These are phyloP conservation scores for Watsonalla cultraria DNA, from an alignment of 2,888 invertebrate genomes.

Conservation along the genomic window DNA sequence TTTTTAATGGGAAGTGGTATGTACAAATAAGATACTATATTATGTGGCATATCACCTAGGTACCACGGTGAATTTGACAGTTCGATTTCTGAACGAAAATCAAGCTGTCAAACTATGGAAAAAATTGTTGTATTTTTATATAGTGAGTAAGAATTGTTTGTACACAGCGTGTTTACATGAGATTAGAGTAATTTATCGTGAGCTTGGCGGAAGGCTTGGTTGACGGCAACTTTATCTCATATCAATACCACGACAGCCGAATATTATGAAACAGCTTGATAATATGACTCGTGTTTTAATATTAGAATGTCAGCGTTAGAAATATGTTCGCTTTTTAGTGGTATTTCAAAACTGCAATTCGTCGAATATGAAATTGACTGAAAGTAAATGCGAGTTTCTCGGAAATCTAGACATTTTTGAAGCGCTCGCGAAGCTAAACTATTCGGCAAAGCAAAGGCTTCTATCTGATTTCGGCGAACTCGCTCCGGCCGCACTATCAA, in stretches of 20 bases:
- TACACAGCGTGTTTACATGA: conserved; percentile 39
- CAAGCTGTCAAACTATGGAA: conserved; percentile 33
- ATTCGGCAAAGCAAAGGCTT: background rate
- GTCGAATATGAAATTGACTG: background rate
- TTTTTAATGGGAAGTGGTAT: conserved; percentile 39
- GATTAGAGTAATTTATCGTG: conserved; percentile 24
- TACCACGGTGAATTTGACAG: conserved; percentile 44
- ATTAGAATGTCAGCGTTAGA: background rate
- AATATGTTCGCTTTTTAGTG: background rate
- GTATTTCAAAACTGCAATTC: background rate
- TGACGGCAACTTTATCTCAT: too few relatives aligned
- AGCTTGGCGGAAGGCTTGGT: conserved; percentile 37
- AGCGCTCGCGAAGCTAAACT: too few relatives aligned
- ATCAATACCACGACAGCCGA: too few relatives aligned
- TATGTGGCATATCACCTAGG: conserved; percentile 68
- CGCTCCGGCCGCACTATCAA: conserved; percentile 36
- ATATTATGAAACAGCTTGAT: too few relatives aligned
- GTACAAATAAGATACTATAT: conserved; percentile 48
- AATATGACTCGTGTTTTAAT: too few relatives aligned
- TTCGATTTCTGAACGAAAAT: conserved; percentile 11
- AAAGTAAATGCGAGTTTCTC: too few relatives aligned
- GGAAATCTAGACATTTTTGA: too few relatives aligned
- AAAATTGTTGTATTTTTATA: conserved; percentile 74
- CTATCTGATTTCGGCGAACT: conserved; percentile 14
- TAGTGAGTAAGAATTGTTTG: conserved; percentile 65